A percentile compares a stretch with the other conserved stretches of the same genome.
Evolutionary conservation across 2,113 vertebrate genomes (phyloP).

Genomic region (Nannospalax galili): DNA sequence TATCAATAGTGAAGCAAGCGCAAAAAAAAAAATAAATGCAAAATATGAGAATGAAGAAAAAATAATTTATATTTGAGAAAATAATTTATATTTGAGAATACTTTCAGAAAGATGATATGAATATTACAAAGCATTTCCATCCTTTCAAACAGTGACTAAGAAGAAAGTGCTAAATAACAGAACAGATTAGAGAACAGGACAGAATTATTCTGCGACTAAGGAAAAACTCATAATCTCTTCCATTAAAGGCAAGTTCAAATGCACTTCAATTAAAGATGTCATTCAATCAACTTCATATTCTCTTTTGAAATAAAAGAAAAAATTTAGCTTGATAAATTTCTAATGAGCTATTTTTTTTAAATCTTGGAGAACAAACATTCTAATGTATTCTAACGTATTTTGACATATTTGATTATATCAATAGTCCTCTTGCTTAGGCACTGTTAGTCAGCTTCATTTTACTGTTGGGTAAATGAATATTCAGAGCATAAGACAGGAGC

Average conservation of each 20-base stretch:
- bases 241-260: slow-evolving; percentile 15
- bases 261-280: neutral
- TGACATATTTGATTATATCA: slow-evolving; percentile 23
- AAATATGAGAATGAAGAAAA: slow-evolving; percentile 3
- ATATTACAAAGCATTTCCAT: neutral
- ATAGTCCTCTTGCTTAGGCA: neutral
- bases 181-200: neutral
- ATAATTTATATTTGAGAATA: neutral
- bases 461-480: neutral
- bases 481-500: neutral
- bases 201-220: neutral
- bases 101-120: neutral
- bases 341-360: slow-evolving; percentile 1
- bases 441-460: neutral
- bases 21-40: neutral
- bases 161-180: neutral
- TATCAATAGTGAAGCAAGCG: neutral
- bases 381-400: slow-evolving; percentile 14
- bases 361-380: slow-evolving; percentile 7
- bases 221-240: neutral
- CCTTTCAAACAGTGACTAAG: neutral
- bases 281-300: neutral
- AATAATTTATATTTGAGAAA: neutral
- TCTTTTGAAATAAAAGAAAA: slow-evolving; percentile 37
- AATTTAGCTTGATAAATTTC: neutral